Base-by-base conservation (phyloP, 2,888 invertebrate genomes). In the Melieria picta region DNA sequence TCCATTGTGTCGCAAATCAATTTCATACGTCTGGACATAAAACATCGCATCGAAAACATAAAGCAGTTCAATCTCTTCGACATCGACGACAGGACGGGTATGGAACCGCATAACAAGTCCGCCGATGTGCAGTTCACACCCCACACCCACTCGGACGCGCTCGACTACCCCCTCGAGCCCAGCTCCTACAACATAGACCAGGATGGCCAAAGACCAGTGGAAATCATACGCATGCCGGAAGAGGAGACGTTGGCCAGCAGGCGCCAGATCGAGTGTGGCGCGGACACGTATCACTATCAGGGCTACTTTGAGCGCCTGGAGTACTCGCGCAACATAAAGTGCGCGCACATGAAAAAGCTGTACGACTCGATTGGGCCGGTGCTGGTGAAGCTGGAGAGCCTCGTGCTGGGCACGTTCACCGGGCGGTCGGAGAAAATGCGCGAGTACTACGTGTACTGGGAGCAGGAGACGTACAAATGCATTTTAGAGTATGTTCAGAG, bases 281-380 rank as follows among this genome's bases (percentile, higher is more conserved):
- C 74, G 0, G 77, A 72, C 2, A 75, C 82, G 60, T 81, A 83
- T 63, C 79, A 81, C 1, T 86, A 84, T 46, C 80, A 81, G 5
- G 79, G 80, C 1, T 96, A 91, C 83, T 95, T 95, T 84, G 89
- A 90, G 65, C 89, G 91, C 76, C 88, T 97, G 74, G 92, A 93
- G 72, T 88, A 88, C 47, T 90, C 91, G 71, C 90, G 96, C 1
- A 90, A 91, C 0, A 90, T 91, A 71, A 91, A 93, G 64, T 88
- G 93, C 6, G 90, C 91, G 3, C 86, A 89, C 5, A 89, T 97
- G 83, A 88, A 91, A 0, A 90, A 91, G 65, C 90, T 92, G n/a
- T 95, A 95, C 83, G 90, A 92, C 61, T 93, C 93, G 0, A 89
- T 95, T 60, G 93, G 94, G 0, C 95, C 96, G 0, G 91, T 95